A percentile compares a stretch with the other conserved stretches of the same genome.
Conservation (phyloP, 1,140 invertebrate genomes). For the Globodera rostochiensis region DNA sequence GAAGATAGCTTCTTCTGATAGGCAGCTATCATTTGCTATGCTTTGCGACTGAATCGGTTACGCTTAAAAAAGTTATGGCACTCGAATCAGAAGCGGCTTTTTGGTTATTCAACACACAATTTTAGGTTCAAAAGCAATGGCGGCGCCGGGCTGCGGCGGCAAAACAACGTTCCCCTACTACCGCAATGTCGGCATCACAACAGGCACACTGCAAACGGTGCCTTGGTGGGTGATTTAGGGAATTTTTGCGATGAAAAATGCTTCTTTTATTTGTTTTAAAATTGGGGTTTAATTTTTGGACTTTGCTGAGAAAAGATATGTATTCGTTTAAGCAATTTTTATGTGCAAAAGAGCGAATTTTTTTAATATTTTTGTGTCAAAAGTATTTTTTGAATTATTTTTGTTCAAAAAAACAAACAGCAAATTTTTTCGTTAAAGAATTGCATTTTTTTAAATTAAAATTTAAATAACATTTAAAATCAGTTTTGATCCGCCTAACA, state of each 20-base stretch:
- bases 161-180: conserved; percentile 63
- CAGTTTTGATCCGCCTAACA: too few species aligned
- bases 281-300: too few species aligned
- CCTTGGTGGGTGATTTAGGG: conserved; percentile 25
- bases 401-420: too few species aligned
- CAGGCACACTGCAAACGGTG: conserved; percentile 65
- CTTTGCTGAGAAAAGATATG: too few species aligned
- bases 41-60: not conserved
- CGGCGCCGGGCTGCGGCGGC: conserved; percentile 12
- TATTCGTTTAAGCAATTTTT: too few species aligned
- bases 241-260: too few species aligned
- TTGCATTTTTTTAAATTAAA: not conserved
- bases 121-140: conserved; percentile 15
- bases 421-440: not conserved
- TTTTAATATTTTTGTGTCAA: too few species aligned
- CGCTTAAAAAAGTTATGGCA: too few species aligned
- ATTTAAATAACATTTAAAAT: not conserved
- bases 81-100: too few species aligned
- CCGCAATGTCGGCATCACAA: conserved; percentile 79
- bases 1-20: not conserved
- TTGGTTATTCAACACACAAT: too few species aligned
- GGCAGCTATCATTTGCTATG: not conserved
- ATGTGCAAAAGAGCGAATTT: too few species aligned
- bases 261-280: too few species aligned
- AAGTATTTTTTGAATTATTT: not conserved